Evolutionary conservation across 2,113 vertebrate genomes (phyloP), one percentile per base, ranked within the genome.

Genomic region (Ochotona curzoniae): DNA sequence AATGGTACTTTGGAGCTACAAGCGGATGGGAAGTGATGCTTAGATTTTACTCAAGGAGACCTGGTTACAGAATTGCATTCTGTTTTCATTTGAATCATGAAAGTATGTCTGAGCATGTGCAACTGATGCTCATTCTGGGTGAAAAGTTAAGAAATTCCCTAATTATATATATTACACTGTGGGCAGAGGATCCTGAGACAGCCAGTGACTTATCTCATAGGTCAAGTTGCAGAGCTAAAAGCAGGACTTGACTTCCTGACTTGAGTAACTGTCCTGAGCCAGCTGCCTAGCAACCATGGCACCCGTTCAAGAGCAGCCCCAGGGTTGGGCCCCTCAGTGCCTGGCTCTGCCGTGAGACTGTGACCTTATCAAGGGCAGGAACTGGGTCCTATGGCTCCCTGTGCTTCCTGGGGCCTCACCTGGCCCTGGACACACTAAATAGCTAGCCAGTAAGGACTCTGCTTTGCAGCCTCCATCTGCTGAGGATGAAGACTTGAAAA

Each of bases 101-200:
- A 89, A 89, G 87, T 93, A 64, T 91, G 94, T 82, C 89, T 0
- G 14, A 84, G 87, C 51, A 81, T 78, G 66, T 91, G 89, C 71
- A 87, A 87, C 67, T 81, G 63, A 49, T 44, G 75, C 83, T 96
- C 80, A 32, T 94, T 93, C 89, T 35, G 84, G 85, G 66, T 83
- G 78, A 89, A 83, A 91, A 91, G 84, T 94, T 94, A 95, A 93
- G 94, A 89, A 95, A 96, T 96, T 93, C 89, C 93, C 94, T 96
- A 95, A 96, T 95, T 96, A 91, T 82, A 94, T 71, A 81, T 87
- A 89, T 95, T 89, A 94, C 91, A 81, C 81, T 54, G 80, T 47
- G 71, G 86, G 76, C 91, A 91, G 91, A 95, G 83, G 89, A 91
- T 89, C 89, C 78, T 47, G 75, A 87, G 93, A 96, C 79, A 69